Conservation (phyloP, 1,140 invertebrate species). For the Tribolium madens region DNA sequence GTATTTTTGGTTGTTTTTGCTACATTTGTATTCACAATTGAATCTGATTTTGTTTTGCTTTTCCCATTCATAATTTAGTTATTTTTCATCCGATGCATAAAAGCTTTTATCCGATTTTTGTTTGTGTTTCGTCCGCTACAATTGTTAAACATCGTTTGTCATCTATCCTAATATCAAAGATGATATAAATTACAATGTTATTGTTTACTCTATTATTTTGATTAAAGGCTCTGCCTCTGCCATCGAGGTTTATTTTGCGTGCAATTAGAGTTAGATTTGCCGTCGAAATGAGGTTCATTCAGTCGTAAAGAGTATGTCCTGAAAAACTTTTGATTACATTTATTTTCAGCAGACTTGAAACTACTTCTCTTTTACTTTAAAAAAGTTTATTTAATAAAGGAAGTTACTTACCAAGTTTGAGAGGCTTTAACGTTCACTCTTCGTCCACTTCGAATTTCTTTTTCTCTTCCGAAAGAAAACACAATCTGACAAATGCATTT, state of each 20-base stretch:
- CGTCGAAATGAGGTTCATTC: neutral
- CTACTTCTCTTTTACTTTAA: conserved; percentile 32
- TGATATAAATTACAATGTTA: neutral
- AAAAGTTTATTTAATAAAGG: conserved; percentile 39
- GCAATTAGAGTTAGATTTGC: neutral
- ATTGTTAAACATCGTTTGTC: neutral
- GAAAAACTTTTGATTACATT: conserved; percentile 29
- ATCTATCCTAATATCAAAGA: neutral
- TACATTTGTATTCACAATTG: too few relatives aligned
- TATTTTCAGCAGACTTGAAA: conserved; percentile 17
- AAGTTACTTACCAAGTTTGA: conserved; percentile 32
- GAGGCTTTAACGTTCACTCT: neutral
- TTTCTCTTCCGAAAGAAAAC: neutral
- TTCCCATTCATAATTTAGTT: too few relatives aligned
- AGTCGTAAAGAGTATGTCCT: neutral
- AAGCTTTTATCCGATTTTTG: neutral
- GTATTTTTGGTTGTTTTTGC: too few relatives aligned
- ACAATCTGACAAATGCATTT: conserved; percentile 2
- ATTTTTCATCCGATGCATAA: too few relatives aligned
- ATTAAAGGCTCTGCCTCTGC: neutral
- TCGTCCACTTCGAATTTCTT: neutral
- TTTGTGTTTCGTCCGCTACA: neutral
- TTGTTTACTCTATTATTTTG: neutral
- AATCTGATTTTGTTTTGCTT: too few relatives aligned
- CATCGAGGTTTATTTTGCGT: neutral